phyloP scores from a whole-genome alignment of 2,797 vertebrate genomes.

The Siniperca undulata region DNA sequence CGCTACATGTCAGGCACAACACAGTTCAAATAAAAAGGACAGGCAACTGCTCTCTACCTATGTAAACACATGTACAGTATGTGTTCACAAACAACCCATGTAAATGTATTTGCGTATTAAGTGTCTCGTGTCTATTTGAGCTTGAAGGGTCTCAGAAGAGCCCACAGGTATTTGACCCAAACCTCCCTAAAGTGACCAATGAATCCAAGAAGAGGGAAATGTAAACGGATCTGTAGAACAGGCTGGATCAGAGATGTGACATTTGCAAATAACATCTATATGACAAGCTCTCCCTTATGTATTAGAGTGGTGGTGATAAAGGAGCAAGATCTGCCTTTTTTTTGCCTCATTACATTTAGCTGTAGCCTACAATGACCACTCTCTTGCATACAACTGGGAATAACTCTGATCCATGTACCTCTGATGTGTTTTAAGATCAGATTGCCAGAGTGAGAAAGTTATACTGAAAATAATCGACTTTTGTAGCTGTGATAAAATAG shows the following conservation, averaged over 20 bases:
- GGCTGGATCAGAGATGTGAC: conserved; percentile 14
- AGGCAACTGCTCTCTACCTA: not conserved
- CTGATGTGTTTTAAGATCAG: conserved; percentile 21
- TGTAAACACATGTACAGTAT: not conserved
- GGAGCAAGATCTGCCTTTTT: conserved; percentile 13
- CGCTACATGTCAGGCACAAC: too few species aligned
- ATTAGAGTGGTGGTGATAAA: not conserved
- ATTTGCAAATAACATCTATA: conserved; percentile 21
- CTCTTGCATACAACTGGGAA: not conserved
- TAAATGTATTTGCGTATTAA: not conserved
- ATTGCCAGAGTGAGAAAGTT: conserved; percentile 17
- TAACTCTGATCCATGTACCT: conserved; percentile 13
- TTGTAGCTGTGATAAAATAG: conserved; percentile 24
- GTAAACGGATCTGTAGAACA: conserved; percentile 6
- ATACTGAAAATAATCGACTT: conserved; percentile 27
- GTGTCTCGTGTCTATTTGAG: not conserved
- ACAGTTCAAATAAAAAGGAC: too few species aligned
- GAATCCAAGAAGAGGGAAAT: not conserved
- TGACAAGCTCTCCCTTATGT: not conserved
- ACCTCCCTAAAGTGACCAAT: not conserved
- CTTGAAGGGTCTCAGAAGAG: not conserved
- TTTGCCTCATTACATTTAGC: not conserved
- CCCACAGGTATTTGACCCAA: conserved; percentile 12
- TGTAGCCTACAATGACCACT: not conserved
- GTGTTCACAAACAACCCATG: not conserved